Evolutionary conservation across 2,797 vertebrate species (phyloP).

Genomic region (Pseudocheirus occidentalis): DNA sequence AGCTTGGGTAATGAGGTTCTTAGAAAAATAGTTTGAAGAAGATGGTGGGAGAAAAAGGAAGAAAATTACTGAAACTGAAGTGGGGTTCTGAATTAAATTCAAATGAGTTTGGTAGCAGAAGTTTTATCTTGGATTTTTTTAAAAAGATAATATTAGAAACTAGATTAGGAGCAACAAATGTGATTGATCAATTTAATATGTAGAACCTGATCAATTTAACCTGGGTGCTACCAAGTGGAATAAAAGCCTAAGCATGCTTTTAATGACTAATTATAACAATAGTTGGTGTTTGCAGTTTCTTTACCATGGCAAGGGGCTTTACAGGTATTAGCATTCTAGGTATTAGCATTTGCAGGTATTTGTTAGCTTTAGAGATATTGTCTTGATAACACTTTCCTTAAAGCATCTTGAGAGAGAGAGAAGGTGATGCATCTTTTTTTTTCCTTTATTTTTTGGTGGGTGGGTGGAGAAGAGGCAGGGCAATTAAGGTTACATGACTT

Average conservation of each 20-base stretch:
- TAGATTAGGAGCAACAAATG: constrained; percentile 34
- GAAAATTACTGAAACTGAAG: not conserved
- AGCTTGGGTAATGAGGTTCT: constrained; percentile 37
- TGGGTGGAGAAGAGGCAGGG: too few relatives aligned
- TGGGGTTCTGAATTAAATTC: not conserved
- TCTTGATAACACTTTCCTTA: not conserved
- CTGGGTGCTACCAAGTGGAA: constrained; percentile 1
- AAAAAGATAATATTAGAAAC: not conserved
- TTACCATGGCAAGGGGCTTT: not conserved
- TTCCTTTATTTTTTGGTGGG: too few relatives aligned
- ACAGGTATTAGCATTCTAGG: not conserved
- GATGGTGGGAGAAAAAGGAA: not conserved
- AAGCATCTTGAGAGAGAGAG: not conserved
- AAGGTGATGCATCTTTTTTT: not conserved
- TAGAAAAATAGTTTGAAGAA: constrained; percentile 19
- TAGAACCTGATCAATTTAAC: constrained; percentile 10
- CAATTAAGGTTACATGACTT: too few relatives aligned
- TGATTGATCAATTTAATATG: not conserved
- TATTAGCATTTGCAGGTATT: not conserved
- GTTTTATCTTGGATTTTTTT: constrained; percentile 46
- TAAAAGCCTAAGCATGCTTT: not conserved
- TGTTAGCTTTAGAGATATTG: not conserved
- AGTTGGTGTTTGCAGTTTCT: not conserved
- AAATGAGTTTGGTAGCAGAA: not conserved
- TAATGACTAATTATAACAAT: not conserved